phyloP scores from a whole-genome alignment of 2,888 invertebrate genomes.

The Zeuzera pyrina region DNA sequence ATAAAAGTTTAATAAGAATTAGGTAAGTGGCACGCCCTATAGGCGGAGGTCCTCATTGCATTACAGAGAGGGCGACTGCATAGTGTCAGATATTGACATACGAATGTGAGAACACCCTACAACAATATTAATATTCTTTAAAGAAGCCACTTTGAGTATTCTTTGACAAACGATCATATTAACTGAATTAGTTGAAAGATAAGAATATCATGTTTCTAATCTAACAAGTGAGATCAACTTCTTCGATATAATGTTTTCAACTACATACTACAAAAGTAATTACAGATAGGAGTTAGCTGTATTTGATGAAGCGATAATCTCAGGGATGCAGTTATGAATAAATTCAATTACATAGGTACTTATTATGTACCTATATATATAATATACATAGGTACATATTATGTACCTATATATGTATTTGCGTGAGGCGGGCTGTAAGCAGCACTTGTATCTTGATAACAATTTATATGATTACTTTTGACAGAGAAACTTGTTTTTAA shows the following conservation, averaged over 20 bases:
- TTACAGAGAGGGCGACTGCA: constrained; percentile 51
- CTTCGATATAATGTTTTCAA: not conserved
- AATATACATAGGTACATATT: no score
- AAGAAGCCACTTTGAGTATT: constrained; percentile 16
- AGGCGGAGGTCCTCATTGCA: constrained; percentile 42
- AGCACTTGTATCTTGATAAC: constrained; percentile 35
- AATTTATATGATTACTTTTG: constrained; percentile 45
- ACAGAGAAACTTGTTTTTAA: constrained; percentile 52
- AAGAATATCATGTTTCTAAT: not conserved
- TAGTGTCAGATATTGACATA: constrained; percentile 52
- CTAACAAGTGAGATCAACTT: not conserved
- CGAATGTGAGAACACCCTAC: constrained; percentile 17
- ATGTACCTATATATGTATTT: no score
- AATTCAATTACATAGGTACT: constrained; percentile 18
- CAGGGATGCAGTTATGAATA: constrained; percentile 21
- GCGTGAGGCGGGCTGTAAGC: constrained; percentile 19
- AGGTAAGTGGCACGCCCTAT: constrained; percentile 53
- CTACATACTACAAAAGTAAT: no score
- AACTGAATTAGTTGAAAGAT: not conserved
- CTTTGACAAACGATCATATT: not conserved
- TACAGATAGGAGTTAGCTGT: not conserved
- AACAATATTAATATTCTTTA: constrained; percentile 22
- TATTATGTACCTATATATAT: no score
- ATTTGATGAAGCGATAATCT: constrained; percentile 3
- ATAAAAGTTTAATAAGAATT: constrained; percentile 72